These are phyloP conservation scores for Hippocampus mohnikei DNA, from an alignment of 2,113 vertebrate species.

Conservation along the genomic window DNA sequence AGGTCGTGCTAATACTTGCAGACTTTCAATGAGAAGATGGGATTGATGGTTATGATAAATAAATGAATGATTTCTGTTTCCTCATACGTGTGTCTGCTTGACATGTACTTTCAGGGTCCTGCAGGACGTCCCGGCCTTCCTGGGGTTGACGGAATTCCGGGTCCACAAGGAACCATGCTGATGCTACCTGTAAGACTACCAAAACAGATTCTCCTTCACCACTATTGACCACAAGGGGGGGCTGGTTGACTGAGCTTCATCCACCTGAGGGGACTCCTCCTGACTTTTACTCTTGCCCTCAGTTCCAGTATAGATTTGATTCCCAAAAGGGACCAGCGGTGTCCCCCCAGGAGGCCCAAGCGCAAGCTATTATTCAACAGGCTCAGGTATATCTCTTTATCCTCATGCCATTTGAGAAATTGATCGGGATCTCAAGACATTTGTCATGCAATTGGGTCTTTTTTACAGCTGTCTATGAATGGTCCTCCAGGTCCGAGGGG, in stretches of 20 bases:
- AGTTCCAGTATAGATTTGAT: constrained; percentile 83
- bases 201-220: constrained; percentile 5
- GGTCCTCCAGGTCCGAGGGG: constrained; percentile 83
- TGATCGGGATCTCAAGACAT: neutral
- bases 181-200: constrained; percentile 83
- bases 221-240: constrained; percentile 67
- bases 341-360: constrained; percentile 86
- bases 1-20: too few relatives aligned
- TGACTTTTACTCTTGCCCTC: constrained; percentile 27
- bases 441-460: constrained; percentile 10
- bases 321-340: constrained; percentile 80
- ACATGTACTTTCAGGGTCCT: constrained; percentile 72
- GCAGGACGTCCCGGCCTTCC: constrained; percentile 80
- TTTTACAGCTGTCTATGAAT: constrained; percentile 80
- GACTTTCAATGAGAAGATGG: neutral
- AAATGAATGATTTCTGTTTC: too few relatives aligned
- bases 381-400: constrained; percentile 69
- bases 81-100: neutral
- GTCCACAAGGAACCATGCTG: constrained; percentile 82
- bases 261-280: constrained; percentile 35
- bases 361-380: constrained; percentile 85
- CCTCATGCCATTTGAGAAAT: neutral
- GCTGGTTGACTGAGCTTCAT: constrained; percentile 62
- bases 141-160: constrained; percentile 81
- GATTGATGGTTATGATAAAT: too few relatives aligned